Evolutionary conservation across 2,797 vertebrate genomes (phyloP).

Genomic region (Helarctos malayanus): DNA sequence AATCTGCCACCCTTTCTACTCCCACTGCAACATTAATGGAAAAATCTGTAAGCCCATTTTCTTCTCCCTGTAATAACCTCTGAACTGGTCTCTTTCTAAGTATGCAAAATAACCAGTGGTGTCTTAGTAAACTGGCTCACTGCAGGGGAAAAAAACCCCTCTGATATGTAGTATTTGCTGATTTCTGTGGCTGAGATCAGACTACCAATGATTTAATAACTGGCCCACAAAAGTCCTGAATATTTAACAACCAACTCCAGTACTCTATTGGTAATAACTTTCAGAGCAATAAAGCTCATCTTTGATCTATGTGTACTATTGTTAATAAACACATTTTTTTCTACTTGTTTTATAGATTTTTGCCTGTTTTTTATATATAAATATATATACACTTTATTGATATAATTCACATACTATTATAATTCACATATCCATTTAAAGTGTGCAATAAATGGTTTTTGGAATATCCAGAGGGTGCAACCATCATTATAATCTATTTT

Average conservation of each 20-base stretch:
- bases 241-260: neutral
- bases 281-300: neutral
- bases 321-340: slow-evolving; percentile 32
- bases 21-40: neutral
- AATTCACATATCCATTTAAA: neutral
- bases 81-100: neutral
- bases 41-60: neutral
- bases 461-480: neutral
- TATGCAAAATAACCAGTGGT: neutral
- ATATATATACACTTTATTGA: neutral
- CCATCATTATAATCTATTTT: neutral
- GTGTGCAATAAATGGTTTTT: neutral
- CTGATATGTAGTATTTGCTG: neutral
- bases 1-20: neutral
- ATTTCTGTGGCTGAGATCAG: neutral
- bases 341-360: neutral
- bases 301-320: neutral
- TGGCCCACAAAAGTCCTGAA: neutral
- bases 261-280: neutral
- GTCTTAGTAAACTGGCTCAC: neutral
- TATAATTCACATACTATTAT: neutral
- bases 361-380: neutral
- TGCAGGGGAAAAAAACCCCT: too few relatives aligned
- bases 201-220: neutral
- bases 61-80: neutral